Evolutionary conservation across 2,888 invertebrate genomes (phyloP).

Genomic region (Bellardia pandia): DNA sequence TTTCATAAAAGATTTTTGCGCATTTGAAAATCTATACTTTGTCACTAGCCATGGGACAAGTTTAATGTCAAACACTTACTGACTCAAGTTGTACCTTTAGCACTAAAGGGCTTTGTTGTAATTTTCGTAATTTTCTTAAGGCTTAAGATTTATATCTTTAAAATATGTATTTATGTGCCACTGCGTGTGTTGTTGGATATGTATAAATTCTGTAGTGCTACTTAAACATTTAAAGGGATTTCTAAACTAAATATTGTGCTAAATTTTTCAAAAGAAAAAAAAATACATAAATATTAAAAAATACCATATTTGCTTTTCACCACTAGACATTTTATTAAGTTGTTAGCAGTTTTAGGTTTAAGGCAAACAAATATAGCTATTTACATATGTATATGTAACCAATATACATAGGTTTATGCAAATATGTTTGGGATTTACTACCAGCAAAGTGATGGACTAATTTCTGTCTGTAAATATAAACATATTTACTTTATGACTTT

Average conservation of each 20-base stretch:
- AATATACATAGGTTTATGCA: not conserved
- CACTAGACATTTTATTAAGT: not conserved
- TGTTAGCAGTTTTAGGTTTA: not conserved
- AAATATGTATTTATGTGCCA: constrained; percentile 8
- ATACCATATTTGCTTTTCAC: not conserved
- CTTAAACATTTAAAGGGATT: not conserved
- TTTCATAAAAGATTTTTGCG: too few species aligned
- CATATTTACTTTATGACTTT: too few species aligned
- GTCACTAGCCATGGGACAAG: too few species aligned
- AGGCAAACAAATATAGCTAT: not conserved
- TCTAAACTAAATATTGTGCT: constrained; percentile 19
- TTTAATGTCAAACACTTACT: too few species aligned
- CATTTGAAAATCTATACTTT: too few species aligned
- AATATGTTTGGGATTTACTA: not conserved
- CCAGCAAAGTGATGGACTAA: too few species aligned
- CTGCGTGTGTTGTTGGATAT: not conserved
- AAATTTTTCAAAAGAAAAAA: constrained; percentile 3
- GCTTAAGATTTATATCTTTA: constrained; percentile 52
- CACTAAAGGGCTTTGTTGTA: too few species aligned
- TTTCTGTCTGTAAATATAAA: too few species aligned
- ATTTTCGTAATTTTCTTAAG: constrained; percentile 45
- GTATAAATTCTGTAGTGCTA: not conserved
- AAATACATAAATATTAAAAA: not conserved
- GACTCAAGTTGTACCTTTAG: too few species aligned
- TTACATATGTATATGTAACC: not conserved